Base-by-base conservation (phyloP, 2,888 invertebrate species). In the Gasteruption jaculator region DNA sequence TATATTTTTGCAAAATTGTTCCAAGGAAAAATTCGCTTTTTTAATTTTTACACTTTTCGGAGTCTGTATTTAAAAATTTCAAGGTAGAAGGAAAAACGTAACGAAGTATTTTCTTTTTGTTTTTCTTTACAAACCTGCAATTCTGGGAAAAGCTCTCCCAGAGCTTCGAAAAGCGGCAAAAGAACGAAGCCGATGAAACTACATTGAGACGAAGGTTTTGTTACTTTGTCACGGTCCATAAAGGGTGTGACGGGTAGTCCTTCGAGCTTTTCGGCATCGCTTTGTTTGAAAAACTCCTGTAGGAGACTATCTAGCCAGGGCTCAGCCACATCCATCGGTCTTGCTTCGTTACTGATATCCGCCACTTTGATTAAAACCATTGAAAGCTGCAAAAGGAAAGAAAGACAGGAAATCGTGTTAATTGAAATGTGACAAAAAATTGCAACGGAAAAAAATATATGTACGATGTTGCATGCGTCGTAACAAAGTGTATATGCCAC, bases 161-260 rank as follows among this genome's bases (percentile, higher is more conserved):
- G 76, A 5, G 85, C 81, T 69, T 88, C 86, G 65, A 88, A 88
- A 27, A 89, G 74, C 11, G 89, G 89, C 57, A 89, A 73, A 32
- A 89, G 74, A 29, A 89, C 87, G 59, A 86, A 77, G 31, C 87
- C 86, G 65, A 89, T 89, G 71, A 89, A 89, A 38, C 86, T 85
- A 63, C 86, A 85, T 68, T 89, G 88, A 2, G 88, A 87, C 12
- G 86, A 85, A 3, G 86, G 85, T 65, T 86, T 88, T 45, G 86
- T 86, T 39, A 88, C 85, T 72, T 87, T 88, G 52, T 88, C 87
- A 21, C 87, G 78, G 69, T 89, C 89, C 88, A 89, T 89, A 65
- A 89, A 88, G 0, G 89, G 87, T 18, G 88, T 87, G 19, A 89
- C 86, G 4, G 88, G 88, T 48, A 89, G 74, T 7, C 88, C 88